phyloP scores from a whole-genome alignment of 2,888 invertebrate species.

The Eupithecia tripunctaria region DNA sequence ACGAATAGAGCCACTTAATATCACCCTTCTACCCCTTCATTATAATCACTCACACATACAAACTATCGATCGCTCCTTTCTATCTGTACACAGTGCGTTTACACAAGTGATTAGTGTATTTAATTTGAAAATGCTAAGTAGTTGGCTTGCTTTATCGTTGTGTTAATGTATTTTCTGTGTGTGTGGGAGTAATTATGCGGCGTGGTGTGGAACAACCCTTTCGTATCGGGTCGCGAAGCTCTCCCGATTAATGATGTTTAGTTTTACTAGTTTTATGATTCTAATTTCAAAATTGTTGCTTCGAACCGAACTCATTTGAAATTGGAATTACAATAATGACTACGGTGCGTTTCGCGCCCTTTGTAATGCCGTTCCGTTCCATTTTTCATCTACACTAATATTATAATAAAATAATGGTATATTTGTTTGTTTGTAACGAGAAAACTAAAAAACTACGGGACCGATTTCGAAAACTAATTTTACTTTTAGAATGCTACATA shows the following conservation, averaged over 20 bases:
- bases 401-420: no score
- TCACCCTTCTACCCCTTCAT: conserved; percentile 83
- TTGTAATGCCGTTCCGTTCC: background rate
- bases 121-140: conserved; percentile 85
- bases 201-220: conserved; percentile 76
- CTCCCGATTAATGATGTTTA: conserved; percentile 71
- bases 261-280: conserved; percentile 41
- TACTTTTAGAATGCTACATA: no score
- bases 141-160: conserved; percentile 80
- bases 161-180: conserved; percentile 61
- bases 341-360: background rate
- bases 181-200: conserved; percentile 72
- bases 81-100: conserved; percentile 73
- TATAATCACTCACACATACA: conserved; percentile 81
- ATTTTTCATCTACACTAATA: background rate
- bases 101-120: conserved; percentile 84
- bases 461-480: no score
- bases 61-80: conserved; percentile 73
- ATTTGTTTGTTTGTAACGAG: no score
- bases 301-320: conserved; percentile 3
- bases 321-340: background rate
- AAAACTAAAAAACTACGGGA: no score
- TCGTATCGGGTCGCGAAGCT: conserved; percentile 69
- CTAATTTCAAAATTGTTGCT: conserved; percentile 13
- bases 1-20: conserved; percentile 83